Base-by-base conservation (phyloP, 2,888 invertebrate genomes). In the Cephus pygmeus region DNA sequence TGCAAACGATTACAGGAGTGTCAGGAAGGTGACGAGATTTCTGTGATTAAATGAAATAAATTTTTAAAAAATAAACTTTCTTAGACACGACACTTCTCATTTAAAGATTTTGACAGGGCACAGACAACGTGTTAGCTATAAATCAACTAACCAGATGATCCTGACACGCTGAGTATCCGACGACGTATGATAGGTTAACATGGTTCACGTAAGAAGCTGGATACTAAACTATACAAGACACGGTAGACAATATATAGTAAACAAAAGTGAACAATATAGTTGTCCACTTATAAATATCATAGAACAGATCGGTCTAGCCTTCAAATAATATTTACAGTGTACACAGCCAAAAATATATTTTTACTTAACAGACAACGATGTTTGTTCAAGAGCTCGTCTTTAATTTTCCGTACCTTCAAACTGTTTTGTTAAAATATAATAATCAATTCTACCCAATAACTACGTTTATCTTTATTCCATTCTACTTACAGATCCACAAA, bases 401-500 rank as follows among this genome's bases (percentile, higher is more conserved):
- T 34, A 23, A 56, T 56, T 56, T 23, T 9, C 0, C 9, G 1
- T 2, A 56, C 2, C 23, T 23, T 6, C 23, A 0, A 56, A 3
- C 0, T 6, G 1, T 1, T 9, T 40, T 0, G 3, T 56, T 56
- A 23, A 56, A 9, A 1, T 2, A 0, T 23, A 56, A 56, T 2
- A 56, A 56, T 56, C 2, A 23, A 9, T 6, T 23, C 9, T 0
- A 23, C 6, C 23, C 2, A 36, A 79, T 79, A 34, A 30, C 68
- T 34, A 36, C 68, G 78, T 78, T 23, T 30, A 34, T 15, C 56
- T 12, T 75, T 34, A 9, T 75, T 23, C 12, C 1, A 75, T 78
- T 77, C 79, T 71, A 82, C 85, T 83, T 79, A 31, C 84, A 88
- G 88, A 82, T 76, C 69, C 73, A 35, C 75, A 11, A 76, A 77